phyloP scores from a whole-genome alignment of 1,140 invertebrate genomes.

The Polypedilum pembai region DNA sequence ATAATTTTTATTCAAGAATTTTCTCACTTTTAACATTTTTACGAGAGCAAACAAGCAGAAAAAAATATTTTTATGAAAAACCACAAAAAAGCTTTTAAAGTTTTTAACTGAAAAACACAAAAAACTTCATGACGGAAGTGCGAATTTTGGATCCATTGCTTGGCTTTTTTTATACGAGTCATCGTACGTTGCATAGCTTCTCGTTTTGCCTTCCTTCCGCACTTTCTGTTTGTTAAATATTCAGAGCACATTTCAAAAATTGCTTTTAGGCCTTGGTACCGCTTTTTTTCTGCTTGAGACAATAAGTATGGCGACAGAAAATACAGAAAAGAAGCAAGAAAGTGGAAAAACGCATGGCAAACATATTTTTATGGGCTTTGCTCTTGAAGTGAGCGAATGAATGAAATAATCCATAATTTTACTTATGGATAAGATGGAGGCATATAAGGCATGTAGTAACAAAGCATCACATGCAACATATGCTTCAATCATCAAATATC shows the following conservation, averaged over 20 bases:
- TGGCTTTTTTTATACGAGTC: not conserved
- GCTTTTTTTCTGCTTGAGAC: not conserved
- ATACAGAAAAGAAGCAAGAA: not conserved
- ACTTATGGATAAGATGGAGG: not conserved
- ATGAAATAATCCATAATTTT: too few species aligned
- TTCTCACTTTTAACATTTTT: too few species aligned
- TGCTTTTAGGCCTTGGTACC: conserved; percentile 7
- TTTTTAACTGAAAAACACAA: not conserved
- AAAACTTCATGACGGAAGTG: not conserved
- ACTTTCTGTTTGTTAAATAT: not conserved
- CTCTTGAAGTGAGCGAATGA: not conserved
- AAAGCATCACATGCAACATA: not conserved
- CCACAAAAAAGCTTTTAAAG: not conserved
- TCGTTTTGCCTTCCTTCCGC: not conserved
- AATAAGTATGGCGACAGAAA: conserved; percentile 26
- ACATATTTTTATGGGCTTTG: conserved; percentile 22
- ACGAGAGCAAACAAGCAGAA: not conserved
- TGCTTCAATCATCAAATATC: conserved; percentile 10
- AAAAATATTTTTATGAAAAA: not conserved
- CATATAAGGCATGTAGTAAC: not conserved
- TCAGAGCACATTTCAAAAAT: conserved; percentile 23
- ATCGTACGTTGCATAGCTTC: not conserved
- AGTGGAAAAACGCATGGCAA: not conserved
- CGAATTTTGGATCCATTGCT: not conserved
- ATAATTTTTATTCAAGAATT: too few species aligned